Evolutionary conservation across 2,113 vertebrate species (phyloP), one percentile per base, ranked within the genome.

Genomic region (Lepus americanus): DNA sequence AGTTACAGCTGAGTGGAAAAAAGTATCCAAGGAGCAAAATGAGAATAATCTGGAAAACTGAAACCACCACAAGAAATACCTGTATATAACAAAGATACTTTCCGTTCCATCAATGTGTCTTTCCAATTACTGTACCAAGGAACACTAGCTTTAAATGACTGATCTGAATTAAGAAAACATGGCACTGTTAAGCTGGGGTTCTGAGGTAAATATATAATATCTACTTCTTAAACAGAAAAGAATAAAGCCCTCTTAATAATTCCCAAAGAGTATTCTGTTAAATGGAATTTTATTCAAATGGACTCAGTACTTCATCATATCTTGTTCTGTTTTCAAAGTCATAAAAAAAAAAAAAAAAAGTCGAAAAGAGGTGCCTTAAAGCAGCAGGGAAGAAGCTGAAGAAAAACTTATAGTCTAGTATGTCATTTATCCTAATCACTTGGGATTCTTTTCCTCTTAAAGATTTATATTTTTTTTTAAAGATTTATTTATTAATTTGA

Each of bases 41-140:
- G 19, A 98, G 92, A 97, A 94, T 93, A 97, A 97, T 97, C 97
- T 96, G 96, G 95, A 55, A 98, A 96, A 97, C 96, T 20, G 59
- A 98, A 96, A 98, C 97, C 97, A 95, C 87, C 92, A 97, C 95
- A 96, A 97, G 96, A 98, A 98, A 98, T 99, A 99, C 98, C 99
- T 99, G 98, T 98, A 98, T 98, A 99, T 98, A 98, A 98, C 95
- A 98, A 98, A 98, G 98, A 99, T 98, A 98, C 98, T 98, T 98
- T 99, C 98, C 99, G 98, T 97, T 99, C 98, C 98, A 98, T 98
- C 98, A 99, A 97, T 97, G 99, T 99, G 95, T 99, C 98, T 99
- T 98, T 99, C 99, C 99, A 99, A 98, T 98, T 98, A 99, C 51
- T 98, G 98, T 99, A 99, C 99, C 99, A 99, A 98, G 99, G 99